phyloP scores from a whole-genome alignment of 2,888 invertebrate genomes.

The Drosophila monieri region DNA sequence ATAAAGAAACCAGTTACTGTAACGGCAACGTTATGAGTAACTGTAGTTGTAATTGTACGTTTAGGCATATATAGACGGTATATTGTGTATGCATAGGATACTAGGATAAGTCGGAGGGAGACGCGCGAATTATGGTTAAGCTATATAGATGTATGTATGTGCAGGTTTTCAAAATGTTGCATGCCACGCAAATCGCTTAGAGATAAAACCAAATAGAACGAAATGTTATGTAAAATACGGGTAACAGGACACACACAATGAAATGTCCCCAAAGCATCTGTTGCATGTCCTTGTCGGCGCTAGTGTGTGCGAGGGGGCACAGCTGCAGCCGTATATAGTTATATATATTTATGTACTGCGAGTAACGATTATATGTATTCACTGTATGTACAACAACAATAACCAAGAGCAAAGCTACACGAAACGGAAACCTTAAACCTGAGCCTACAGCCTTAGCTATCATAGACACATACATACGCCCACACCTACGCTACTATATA shows the following conservation, averaged over 20 bases:
- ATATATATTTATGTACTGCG: conserved; percentile 1
- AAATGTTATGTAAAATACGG: conserved; percentile 42
- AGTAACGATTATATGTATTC: conserved; percentile 1
- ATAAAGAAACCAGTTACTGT: conserved; percentile 21
- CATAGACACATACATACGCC: conserved; percentile 21
- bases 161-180: conserved; percentile 46
- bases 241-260: conserved; percentile 31
- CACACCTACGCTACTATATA: conserved; percentile 18
- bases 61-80: conserved; percentile 34
- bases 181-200: conserved; percentile 30
- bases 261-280: conserved; percentile 23
- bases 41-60: conserved; percentile 25
- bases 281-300: conserved; percentile 42
- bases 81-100: conserved; percentile 7
- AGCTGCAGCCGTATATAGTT: conserved; percentile 13
- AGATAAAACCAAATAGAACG: conserved; percentile 6
- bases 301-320: conserved; percentile 15
- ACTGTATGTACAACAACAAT: conserved; percentile 38
- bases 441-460: conserved; percentile 41
- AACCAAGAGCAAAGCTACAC: conserved; percentile 26
- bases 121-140: conserved; percentile 11
- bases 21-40: conserved; percentile 35
- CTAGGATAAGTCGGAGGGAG: conserved; percentile 25
- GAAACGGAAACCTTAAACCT: conserved; percentile 25
- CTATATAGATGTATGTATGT: conserved; percentile 22